Evolutionary conservation across 2,797 vertebrate genomes (phyloP).

Genomic region (Melanotaenia nigrans): DNA sequence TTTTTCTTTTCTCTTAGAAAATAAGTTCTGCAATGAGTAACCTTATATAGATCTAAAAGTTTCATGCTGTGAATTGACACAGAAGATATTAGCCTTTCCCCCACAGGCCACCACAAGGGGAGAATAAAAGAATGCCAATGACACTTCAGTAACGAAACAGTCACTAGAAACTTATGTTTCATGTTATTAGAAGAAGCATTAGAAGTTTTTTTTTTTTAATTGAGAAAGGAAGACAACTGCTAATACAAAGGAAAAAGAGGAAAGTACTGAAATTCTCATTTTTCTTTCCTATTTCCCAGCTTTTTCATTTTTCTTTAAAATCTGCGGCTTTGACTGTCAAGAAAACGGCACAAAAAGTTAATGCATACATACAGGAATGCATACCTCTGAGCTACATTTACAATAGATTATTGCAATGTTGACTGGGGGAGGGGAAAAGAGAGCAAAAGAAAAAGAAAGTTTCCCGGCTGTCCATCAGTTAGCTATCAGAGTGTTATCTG

Average conservation of each 20-base stretch:
- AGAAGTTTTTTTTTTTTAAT: slow-evolving; percentile 59
- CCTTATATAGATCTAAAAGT: slow-evolving; percentile 88
- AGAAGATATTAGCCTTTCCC: slow-evolving; percentile 88
- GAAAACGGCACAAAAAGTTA: slow-evolving; percentile 20
- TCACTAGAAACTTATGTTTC: slow-evolving; percentile 67
- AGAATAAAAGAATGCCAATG: slow-evolving; percentile 84
- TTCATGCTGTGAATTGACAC: slow-evolving; percentile 87
- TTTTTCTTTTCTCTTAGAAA: slow-evolving; percentile 86
- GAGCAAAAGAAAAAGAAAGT: slow-evolving; percentile 61
- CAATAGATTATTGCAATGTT: slow-evolving; percentile 60
- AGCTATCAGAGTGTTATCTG: slow-evolving; percentile 80
- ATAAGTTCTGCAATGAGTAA: slow-evolving; percentile 84
- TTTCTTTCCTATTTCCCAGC: slow-evolving; percentile 56
- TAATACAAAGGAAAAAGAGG: slow-evolving; percentile 57
- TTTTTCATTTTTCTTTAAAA: slow-evolving; percentile 32
- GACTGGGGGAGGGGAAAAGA: slow-evolving; percentile 38
- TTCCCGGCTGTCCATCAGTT: slow-evolving; percentile 80
- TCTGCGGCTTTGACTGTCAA: slow-evolving; percentile 31
- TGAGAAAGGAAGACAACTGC: slow-evolving; percentile 45
- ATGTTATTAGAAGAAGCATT: slow-evolving; percentile 50
- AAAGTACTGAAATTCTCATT: slow-evolving; percentile 42
- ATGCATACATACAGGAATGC: slow-evolving; percentile 16
- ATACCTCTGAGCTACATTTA: slow-evolving; percentile 47
- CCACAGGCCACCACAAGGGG: slow-evolving; percentile 82
- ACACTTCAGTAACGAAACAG: slow-evolving; percentile 80